These are phyloP conservation scores for Dryobota labecula DNA, from an alignment of 2,888 invertebrate species.

Conservation along the genomic window DNA sequence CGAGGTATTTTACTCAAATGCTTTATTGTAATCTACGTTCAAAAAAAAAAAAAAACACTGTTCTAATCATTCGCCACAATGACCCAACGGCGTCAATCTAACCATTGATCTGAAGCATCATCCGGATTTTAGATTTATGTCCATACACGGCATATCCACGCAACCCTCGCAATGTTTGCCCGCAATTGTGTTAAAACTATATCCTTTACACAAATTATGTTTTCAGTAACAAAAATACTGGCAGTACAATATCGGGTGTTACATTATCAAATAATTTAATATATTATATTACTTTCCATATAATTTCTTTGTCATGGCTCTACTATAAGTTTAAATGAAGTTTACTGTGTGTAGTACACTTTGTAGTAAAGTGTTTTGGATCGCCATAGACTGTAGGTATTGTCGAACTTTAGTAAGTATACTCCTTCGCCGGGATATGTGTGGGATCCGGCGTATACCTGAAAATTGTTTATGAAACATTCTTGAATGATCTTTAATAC, in stretches of 20 bases:
- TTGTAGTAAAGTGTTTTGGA: slow-evolving; percentile 99
- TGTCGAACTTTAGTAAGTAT: slow-evolving; percentile 99
- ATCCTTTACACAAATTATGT: slow-evolving; percentile 24
- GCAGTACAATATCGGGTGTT: slow-evolving; percentile 56
- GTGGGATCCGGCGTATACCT: slow-evolving; percentile 99
- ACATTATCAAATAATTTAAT: slow-evolving; percentile 57
- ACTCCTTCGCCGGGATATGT: slow-evolving; percentile 99
- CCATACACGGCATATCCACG: neutral
- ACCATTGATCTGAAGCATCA: neutral
- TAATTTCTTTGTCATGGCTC: slow-evolving; percentile 75
- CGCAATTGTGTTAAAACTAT: slow-evolving; percentile 15
- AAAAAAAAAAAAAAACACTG: neutral
- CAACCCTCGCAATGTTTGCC: slow-evolving; percentile 27
- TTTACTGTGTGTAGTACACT: slow-evolving; percentile 97
- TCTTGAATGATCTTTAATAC: neutral
- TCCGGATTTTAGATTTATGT: neutral
- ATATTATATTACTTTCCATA: slow-evolving; percentile 57
- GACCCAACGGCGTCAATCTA: neutral
- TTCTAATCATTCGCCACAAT: neutral
- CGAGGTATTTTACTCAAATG: neutral
- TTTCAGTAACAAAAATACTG: slow-evolving; percentile 61
- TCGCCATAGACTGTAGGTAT: slow-evolving; percentile 99
- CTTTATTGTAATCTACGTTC: neutral
- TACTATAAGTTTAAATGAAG: slow-evolving; percentile 52
- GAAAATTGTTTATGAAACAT: slow-evolving; percentile 59